Evolutionary conservation across 2,797 vertebrate genomes (phyloP).

Genomic region (Arrhamphus sclerolepis): DNA sequence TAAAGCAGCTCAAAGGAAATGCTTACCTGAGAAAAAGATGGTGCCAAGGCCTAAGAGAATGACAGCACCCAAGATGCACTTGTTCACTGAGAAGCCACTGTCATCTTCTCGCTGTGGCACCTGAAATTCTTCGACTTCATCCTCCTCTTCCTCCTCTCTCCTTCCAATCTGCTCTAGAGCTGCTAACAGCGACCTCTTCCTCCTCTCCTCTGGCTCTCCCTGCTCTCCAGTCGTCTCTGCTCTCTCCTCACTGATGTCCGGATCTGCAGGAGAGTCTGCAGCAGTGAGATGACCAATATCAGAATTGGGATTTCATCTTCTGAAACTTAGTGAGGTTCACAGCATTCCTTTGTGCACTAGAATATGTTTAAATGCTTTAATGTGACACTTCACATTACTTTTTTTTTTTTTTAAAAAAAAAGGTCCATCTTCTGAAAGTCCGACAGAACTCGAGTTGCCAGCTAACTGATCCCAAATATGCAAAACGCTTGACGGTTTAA

Average conservation of each 20-base stretch:
- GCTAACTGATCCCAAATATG: too few species aligned
- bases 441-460: too few species aligned
- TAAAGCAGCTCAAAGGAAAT: neutral
- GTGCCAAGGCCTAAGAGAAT: constrained; percentile 82
- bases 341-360: neutral
- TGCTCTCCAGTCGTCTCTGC: constrained; percentile 35
- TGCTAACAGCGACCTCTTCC: constrained; percentile 71
- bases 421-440: neutral
- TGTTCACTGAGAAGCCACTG: constrained; percentile 80
- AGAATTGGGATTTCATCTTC: neutral
- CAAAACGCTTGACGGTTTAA: too few species aligned
- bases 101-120: constrained; percentile 67
- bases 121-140: constrained; percentile 72
- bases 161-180: constrained; percentile 70
- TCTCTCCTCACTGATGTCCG: constrained; percentile 44
- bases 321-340: neutral
- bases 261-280: constrained; percentile 49
- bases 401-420: neutral
- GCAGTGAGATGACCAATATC: neutral
- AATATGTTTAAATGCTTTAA: neutral
- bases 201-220: constrained; percentile 64
- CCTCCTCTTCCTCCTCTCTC: constrained; percentile 73
- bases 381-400: neutral
- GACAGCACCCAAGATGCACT: constrained; percentile 83
- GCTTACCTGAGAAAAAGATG: constrained; percentile 82